phyloP scores from a whole-genome alignment of 2,797 vertebrate genomes.

The Coilia nasus region DNA sequence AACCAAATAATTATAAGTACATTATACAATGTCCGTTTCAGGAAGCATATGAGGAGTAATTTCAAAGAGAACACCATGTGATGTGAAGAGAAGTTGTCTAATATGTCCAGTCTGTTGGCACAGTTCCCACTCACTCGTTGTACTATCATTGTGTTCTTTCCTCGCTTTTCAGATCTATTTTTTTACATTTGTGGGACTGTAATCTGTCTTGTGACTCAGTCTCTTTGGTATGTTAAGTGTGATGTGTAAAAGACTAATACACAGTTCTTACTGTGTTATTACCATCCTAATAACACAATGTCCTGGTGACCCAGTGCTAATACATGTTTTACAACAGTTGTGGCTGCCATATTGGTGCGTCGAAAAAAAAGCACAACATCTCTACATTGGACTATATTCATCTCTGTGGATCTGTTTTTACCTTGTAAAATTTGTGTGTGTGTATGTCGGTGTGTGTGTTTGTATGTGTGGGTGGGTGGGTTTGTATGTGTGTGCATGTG shows the following conservation, averaged over 20 bases:
- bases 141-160: conserved; percentile 1
- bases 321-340: conserved; percentile 18
- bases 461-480: neutral
- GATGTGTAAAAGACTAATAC: conserved; percentile 13
- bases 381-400: neutral
- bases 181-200: conserved; percentile 10
- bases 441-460: neutral
- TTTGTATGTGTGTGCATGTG: neutral
- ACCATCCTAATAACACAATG: neutral
- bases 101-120: neutral
- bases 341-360: conserved; percentile 9
- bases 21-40: neutral
- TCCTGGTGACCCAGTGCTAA: neutral
- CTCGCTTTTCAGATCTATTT: neutral
- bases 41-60: neutral
- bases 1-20: conserved; percentile 18
- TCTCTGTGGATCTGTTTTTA: conserved; percentile 6
- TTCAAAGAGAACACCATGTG: neutral
- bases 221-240: conserved; percentile 14
- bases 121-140: neutral
- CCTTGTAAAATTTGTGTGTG: neutral
- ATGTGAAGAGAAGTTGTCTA: conserved; percentile 5
- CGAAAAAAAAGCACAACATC: conserved; percentile 11
- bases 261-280: conserved; percentile 14
- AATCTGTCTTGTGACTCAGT: conserved; percentile 1